Evolutionary conservation across 2,888 invertebrate species (phyloP).

Genomic region (Phaedon cochleariae): DNA sequence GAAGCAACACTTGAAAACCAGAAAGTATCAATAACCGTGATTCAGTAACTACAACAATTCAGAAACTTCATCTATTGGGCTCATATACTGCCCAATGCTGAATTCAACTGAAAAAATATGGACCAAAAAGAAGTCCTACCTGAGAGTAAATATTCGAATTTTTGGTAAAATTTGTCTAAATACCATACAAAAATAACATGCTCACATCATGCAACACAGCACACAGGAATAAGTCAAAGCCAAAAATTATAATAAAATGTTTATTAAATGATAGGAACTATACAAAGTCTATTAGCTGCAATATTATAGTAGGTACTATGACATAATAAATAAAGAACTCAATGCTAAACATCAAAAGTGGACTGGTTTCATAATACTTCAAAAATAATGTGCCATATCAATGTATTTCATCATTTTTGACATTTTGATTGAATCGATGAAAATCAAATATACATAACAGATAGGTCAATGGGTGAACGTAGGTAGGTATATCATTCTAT

Average conservation of each 20-base stretch:
- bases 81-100: too few relatives aligned
- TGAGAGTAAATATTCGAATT: too few relatives aligned
- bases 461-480: too few relatives aligned
- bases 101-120: neutral
- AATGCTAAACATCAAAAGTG: constrained; percentile 33
- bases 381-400: constrained; percentile 1
- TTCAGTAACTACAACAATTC: too few relatives aligned
- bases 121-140: neutral
- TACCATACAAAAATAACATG: constrained; percentile 5
- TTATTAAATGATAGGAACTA: constrained; percentile 36
- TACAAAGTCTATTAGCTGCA: constrained; percentile 30
- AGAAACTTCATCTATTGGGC: too few relatives aligned
- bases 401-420: neutral
- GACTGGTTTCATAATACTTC: constrained; percentile 38
- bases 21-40: too few relatives aligned
- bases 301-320: too few relatives aligned
- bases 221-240: constrained; percentile 36
- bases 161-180: neutral
- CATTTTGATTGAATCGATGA: too few relatives aligned
- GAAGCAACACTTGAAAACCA: too few relatives aligned
- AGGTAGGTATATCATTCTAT: too few relatives aligned
- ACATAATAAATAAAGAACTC: constrained; percentile 39
- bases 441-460: neutral
- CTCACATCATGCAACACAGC: constrained; percentile 31
- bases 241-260: constrained; percentile 26